A percentile compares a stretch with the other conserved stretches of the same genome.
Conservation (phyloP, 2,113 vertebrate species). For the Alethe diademata region DNA sequence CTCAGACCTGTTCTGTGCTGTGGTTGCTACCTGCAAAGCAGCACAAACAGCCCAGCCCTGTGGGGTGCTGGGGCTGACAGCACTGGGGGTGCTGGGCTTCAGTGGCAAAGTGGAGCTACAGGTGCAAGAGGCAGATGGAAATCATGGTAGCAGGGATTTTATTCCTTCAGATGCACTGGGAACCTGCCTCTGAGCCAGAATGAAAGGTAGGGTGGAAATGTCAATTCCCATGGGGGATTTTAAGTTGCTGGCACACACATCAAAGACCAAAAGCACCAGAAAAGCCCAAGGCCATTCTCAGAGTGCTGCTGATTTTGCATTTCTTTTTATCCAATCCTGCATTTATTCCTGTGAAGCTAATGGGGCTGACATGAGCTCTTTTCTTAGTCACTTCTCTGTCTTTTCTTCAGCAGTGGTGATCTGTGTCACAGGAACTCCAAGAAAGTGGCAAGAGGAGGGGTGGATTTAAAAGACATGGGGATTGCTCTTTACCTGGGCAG, state of each 20-base stretch:
- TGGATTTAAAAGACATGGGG: neutral
- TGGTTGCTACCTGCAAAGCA: neutral
- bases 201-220: neutral
- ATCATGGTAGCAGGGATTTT: neutral
- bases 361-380: neutral
- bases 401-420: neutral
- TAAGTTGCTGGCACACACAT: neutral
- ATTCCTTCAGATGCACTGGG: neutral
- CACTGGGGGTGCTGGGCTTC: fast-evolving
- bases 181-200: neutral
- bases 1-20: neutral
- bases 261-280: neutral
- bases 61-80: neutral
- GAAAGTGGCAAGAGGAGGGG: neutral
- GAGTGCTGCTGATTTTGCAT: neutral
- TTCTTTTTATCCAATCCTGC: neutral
- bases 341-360: neutral
- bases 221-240: neutral
- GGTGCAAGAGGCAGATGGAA: neutral
- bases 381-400: neutral
- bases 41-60: neutral
- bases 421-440: neutral
- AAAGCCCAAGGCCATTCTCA: neutral
- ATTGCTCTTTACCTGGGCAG: neutral
- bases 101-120: neutral